Evolutionary conservation across 1,140 invertebrate species (phyloP), one percentile per base, ranked within the genome.

Genomic region (Drosophila littoralis): DNA sequence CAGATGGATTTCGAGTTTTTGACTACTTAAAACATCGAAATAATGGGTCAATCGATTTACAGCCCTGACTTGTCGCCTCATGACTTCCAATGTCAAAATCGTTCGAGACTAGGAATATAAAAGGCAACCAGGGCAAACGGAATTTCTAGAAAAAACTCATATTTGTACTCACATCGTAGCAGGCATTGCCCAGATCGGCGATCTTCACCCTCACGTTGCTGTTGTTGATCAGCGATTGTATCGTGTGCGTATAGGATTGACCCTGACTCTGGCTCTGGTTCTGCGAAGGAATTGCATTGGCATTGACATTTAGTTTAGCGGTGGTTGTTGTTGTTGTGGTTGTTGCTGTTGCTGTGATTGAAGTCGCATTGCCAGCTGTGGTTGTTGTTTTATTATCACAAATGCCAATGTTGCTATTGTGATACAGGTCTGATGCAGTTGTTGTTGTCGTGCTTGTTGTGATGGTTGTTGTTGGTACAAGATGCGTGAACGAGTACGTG

Each of bases 161-260:
- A 32, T 1, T 22, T 68, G 1, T 75, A 92, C 91, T 92, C 64
- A 92, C 92, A 72, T 92, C 97, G 97, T 98, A 99, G 93, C 99
- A 99, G 36, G 99, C 99, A 94, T 99, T 99, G 51, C 99, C 99
- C 67, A 99, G 93, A 94, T 99, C 98, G 58, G 98, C 98, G 92
- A 99, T 98, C 93, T 98, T 98, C 5, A 98, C 97, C 86, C 97
- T 95, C 55, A 98, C 95, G 42, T 97, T 96, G 93, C 96, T 97
- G 55, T 97, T 95, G 90, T 97, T 96, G 92, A 96, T 95, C n/a
- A 97, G 95, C 66, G 97, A 97, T 93, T 98, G 97, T 71, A 94
- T 91, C 33, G 94, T 93, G 65, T 93, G 93, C 54, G 93, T 92
- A 66, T 92, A 92, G 67, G 88, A 88, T 67, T 77, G 74, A 17